Percentiles rank a stretch among this genome's conserved stretches.
Conservation (phyloP, 2,888 invertebrate genomes). For the Andrena dorsata region DNA sequence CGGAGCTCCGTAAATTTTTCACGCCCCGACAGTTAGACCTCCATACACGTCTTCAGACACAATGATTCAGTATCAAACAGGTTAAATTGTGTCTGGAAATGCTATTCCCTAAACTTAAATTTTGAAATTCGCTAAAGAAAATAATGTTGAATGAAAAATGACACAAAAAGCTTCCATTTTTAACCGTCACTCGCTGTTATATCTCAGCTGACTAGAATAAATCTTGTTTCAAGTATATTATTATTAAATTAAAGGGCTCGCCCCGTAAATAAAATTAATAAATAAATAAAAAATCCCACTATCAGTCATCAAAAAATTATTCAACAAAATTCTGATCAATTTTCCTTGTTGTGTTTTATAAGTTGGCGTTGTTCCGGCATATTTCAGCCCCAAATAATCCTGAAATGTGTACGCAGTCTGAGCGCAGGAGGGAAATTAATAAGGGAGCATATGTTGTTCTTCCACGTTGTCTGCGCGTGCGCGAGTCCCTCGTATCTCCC, state of each 20-base stretch:
- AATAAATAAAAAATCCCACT: too few species aligned
- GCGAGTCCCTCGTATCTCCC: not conserved
- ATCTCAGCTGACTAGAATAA: not conserved
- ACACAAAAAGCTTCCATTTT: too few species aligned
- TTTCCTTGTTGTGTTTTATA: not conserved
- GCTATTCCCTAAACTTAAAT: not conserved
- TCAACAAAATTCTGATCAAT: too few species aligned
- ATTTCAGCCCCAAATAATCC: not conserved
- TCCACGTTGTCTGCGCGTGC: not conserved
- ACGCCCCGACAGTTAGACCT: not conserved
- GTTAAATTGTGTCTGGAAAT: not conserved
- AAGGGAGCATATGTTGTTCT: not conserved
- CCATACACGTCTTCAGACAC: slow-evolving; percentile 1
- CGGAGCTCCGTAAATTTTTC: slow-evolving; percentile 1
- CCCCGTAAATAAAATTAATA: too few species aligned
- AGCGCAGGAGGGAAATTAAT: not conserved
- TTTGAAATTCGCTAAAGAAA: not conserved
- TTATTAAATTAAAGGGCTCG: too few species aligned
- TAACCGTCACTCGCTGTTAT: too few species aligned
- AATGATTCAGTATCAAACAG: slow-evolving; percentile 13
- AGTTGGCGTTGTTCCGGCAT: not conserved
- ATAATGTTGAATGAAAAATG: not conserved
- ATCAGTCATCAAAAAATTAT: too few species aligned
- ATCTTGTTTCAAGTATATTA: too few species aligned
- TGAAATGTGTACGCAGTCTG: not conserved